Evolutionary conservation across 1,140 invertebrate species (phyloP), one percentile per base, ranked within the genome.

Genomic region (Ceratina japonica): DNA sequence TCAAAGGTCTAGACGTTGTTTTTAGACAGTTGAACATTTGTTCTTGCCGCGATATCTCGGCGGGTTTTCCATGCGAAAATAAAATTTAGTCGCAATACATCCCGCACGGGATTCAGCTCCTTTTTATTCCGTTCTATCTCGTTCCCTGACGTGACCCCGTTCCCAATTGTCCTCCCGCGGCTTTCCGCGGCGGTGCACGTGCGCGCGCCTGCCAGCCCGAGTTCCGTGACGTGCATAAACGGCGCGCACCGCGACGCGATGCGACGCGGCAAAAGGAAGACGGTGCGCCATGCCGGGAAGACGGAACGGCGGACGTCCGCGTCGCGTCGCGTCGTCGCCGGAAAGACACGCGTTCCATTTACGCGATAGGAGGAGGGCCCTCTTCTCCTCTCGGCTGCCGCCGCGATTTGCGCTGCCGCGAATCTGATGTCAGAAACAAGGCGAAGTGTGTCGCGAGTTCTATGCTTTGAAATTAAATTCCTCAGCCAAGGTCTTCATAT

Each of bases 91-190:
- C 58, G 69, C 59, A 18, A 78, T 44, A 63, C 31, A 72, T 63
- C 64, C 44, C 13, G 20, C n/a, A 10, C 8, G 16, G 18, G 27
- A 71, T 44, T 3, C 37, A 15, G 51, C 68, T 72, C 13, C 71
- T 79, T 73, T 74, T 79, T 74, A 79, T 74, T 74, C 71, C 51
- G 77, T 51, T 66, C 71, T 52, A 74, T 79, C 77, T 79, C 51
- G 76, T 54, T 65, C 69, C 62, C 51, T 65, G 76, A 73, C 76
- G 76, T 74, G 76, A 79, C 76, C 76, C 70, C 70, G 76, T 79
- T 79, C 62, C 62, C 76, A 72, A 79, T 73, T 73, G 70, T 73
- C 76, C 61, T 79, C 61, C 20, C 76, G 70, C 62, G 31, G 70
- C 70, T 65, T 79, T 73, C 61, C 56, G 51, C 75, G 68, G 75